Conservation (phyloP, 2,797 vertebrate genomes). For the Loris lydekkerianus region DNA sequence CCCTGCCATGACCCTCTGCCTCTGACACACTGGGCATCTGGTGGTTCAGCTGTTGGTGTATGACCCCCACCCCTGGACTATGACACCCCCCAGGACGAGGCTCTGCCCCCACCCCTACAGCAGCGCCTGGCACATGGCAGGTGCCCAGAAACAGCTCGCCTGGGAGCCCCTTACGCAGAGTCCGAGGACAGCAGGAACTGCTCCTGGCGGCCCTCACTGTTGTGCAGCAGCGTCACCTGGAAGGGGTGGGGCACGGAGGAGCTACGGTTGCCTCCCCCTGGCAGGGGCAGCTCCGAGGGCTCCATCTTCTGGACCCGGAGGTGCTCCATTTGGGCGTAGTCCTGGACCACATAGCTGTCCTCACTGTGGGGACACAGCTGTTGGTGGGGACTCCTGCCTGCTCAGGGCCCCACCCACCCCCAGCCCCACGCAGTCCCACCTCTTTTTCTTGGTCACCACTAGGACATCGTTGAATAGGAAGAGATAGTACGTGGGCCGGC, state of each 20-base stretch:
- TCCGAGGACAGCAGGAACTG: slow-evolving; percentile 92
- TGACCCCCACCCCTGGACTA: not conserved
- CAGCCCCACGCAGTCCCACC: slow-evolving; percentile 85
- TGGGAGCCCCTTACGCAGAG: slow-evolving; percentile 89
- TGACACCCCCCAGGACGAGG: rapidly evolving
- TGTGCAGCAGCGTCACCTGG: slow-evolving; percentile 92
- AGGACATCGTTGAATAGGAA: slow-evolving; percentile 97
- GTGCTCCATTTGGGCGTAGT: slow-evolving; percentile 94
- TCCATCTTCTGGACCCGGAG: slow-evolving; percentile 90
- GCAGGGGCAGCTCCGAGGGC: slow-evolving; percentile 83
- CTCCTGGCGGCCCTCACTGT: slow-evolving; percentile 93
- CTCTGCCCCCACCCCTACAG: not conserved
- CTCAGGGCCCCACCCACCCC: not conserved
- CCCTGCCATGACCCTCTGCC: too few relatives aligned
- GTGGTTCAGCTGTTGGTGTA: rapidly evolving
- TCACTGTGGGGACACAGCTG: slow-evolving; percentile 88
- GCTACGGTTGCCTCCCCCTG: slow-evolving; percentile 61
- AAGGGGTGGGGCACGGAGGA: slow-evolving; percentile 87
- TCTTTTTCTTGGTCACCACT: slow-evolving; percentile 97
- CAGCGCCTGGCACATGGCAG: too few relatives aligned
- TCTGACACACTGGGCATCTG: rapidly evolving
- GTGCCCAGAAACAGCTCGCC: not conserved
- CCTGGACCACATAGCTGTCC: slow-evolving; percentile 95
- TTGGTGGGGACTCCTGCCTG: too few relatives aligned
- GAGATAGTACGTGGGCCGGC: slow-evolving; percentile 92